Conservation (phyloP, 2,113 vertebrate species). For the Chinchilla lanigera region DNA sequence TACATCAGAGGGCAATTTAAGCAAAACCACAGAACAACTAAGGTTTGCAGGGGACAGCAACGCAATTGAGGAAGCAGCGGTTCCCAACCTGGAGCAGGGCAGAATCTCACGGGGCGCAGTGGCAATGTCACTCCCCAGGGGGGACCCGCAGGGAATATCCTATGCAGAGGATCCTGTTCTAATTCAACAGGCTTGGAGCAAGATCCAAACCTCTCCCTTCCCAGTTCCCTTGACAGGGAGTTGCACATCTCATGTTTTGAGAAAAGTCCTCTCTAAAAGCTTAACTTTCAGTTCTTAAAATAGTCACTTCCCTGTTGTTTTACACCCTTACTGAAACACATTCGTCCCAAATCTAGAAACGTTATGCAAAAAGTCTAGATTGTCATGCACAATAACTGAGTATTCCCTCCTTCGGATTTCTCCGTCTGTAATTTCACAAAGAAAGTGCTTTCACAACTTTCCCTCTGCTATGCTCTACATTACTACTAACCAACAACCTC, state of each 20-base stretch:
- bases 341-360: background rate
- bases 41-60: background rate
- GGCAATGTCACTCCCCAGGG: background rate
- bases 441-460: background rate
- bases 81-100: background rate
- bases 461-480: background rate
- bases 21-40: constrained; percentile 33
- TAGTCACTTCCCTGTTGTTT: background rate
- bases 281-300: background rate
- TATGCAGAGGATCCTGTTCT: background rate
- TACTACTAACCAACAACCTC: background rate
- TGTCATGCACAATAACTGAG: background rate
- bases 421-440: constrained; percentile 10
- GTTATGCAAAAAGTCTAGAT: background rate
- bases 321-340: background rate
- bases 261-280: background rate
- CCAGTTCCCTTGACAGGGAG: too few species aligned
- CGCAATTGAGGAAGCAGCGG: background rate
- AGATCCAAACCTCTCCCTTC: background rate
- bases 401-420: background rate
- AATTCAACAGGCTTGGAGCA: background rate
- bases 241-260: background rate
- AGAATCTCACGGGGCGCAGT: too few species aligned
- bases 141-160: background rate
- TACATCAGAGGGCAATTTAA: background rate